Conservation (phyloP, 1,140 invertebrate genomes). For the Wasmannia auropunctata region DNA sequence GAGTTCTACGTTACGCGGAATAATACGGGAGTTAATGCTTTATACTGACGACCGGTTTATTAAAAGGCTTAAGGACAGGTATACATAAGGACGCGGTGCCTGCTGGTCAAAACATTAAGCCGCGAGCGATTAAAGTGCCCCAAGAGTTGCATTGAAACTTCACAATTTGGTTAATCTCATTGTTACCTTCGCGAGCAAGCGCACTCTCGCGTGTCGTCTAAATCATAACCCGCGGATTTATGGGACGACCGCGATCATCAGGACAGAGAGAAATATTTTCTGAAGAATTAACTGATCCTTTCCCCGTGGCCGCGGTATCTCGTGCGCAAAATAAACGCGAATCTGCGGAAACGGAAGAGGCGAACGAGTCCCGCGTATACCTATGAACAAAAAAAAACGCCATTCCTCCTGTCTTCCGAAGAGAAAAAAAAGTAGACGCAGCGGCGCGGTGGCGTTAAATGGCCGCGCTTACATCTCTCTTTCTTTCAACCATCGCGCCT, state of each 20-base stretch:
- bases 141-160: not conserved
- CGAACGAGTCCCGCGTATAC: conserved; percentile 6
- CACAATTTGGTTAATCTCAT: conserved; percentile 25
- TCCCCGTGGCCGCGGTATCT: not conserved
- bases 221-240: conserved; percentile 39
- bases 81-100: not conserved
- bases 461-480: not conserved
- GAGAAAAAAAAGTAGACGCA: conserved; percentile 31
- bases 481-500: not conserved
- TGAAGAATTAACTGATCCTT: not conserved
- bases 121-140: not conserved
- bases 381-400: conserved; percentile 52
- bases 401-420: conserved; percentile 37
- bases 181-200: conserved; percentile 12
- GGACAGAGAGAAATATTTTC: not conserved
- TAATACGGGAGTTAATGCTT: not conserved
- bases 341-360: conserved; percentile 51
- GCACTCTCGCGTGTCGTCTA: not conserved
- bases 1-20: not conserved
- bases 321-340: conserved; percentile 20
- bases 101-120: not conserved
- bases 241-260: conserved; percentile 11
- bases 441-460: conserved; percentile 56
- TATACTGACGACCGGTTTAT: not conserved
- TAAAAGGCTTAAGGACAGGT: not conserved